These are phyloP conservation scores for Drosophila engyochracea DNA, from an alignment of 2,888 invertebrate species.

Conservation along the genomic window DNA sequence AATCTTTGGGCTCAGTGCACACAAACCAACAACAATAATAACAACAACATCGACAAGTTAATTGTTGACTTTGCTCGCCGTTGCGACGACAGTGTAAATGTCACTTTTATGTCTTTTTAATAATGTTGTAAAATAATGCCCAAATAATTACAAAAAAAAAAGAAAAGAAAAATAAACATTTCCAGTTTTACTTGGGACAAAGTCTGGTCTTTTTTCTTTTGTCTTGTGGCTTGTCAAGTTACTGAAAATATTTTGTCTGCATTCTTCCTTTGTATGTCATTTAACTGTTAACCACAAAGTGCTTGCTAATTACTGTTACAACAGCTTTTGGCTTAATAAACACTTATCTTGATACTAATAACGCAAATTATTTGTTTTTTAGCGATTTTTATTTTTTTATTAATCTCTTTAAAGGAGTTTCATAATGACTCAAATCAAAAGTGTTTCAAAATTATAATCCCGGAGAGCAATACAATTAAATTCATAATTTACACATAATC, in stretches of 20 bases:
- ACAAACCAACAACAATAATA: slow-evolving; percentile 26
- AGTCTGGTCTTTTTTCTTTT: not conserved
- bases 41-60: slow-evolving; percentile 25
- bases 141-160: slow-evolving; percentile 38
- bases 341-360: not conserved
- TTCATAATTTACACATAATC: not conserved
- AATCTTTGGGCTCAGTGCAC: slow-evolving; percentile 60
- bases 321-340: not conserved
- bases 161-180: not conserved
- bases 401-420: not conserved
- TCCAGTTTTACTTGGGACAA: not conserved
- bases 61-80: slow-evolving; percentile 47
- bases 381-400: not conserved
- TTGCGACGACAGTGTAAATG: slow-evolving; percentile 48
- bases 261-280: not conserved
- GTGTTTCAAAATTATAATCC: not conserved
- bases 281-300: not conserved
- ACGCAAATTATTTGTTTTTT: not conserved
- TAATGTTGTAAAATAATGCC: slow-evolving; percentile 56
- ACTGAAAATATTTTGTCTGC: slow-evolving; percentile 13
- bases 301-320: not conserved
- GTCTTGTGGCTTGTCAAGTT: not conserved
- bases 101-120: slow-evolving; percentile 73
- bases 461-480: not conserved
- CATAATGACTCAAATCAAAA: not conserved